Percentiles rank a stretch among this genome's conserved stretches.
These are phyloP conservation scores for Cochlearius cochlearius DNA, from an alignment of 2,113 vertebrate genomes.

Conservation along the genomic window DNA sequence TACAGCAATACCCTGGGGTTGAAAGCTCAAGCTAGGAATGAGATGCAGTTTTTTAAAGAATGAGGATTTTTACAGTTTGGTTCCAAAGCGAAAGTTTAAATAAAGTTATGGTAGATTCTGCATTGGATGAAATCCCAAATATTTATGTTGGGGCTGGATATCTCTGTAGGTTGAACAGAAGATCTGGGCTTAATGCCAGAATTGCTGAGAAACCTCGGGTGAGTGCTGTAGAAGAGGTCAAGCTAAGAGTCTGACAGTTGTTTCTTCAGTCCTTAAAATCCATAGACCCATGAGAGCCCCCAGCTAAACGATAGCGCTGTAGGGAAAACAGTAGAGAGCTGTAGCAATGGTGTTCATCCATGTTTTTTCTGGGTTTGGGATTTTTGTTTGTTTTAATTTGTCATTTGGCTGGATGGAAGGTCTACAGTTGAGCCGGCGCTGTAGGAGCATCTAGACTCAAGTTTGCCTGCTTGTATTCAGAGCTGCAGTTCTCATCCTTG, in stretches of 20 bases:
- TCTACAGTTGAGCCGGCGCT: neutral
- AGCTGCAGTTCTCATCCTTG: neutral
- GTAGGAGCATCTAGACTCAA: neutral
- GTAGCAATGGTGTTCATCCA: rapidly evolving
- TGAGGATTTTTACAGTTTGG: neutral
- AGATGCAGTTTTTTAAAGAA: neutral
- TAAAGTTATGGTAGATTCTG: neutral
- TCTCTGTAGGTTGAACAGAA: neutral
- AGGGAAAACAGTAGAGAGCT: neutral
- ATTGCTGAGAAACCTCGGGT: neutral
- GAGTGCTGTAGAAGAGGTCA: neutral
- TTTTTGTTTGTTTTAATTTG: neutral
- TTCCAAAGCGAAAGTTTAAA: neutral
- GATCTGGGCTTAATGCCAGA: neutral
- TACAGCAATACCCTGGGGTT: neutral
- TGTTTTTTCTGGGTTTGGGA: neutral
- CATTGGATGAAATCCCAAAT: neutral
- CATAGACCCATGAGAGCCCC: neutral
- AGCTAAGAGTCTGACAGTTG: neutral
- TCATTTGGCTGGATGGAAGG: neutral
- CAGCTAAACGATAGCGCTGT: neutral
- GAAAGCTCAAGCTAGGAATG: neutral
- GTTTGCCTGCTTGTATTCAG: neutral
- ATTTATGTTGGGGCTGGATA: neutral
- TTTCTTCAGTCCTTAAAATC: neutral